Percentiles rank a stretch among this genome's conserved stretches.
Evolutionary conservation across 2,888 invertebrate species (phyloP).

Genomic region (Ochropleura plecta): DNA sequence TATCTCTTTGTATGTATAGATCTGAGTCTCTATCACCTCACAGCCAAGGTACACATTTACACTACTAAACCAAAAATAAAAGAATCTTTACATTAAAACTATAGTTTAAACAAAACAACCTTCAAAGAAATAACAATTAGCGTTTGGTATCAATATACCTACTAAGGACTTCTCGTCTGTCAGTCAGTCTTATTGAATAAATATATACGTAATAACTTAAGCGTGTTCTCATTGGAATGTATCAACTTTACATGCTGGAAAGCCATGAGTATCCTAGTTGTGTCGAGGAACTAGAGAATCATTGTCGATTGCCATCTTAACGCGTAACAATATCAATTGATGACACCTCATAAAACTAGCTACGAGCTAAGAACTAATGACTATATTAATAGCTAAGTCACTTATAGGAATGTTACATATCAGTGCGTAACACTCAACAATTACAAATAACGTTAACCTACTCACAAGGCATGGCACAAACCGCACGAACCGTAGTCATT

Average conservation of each 20-base stretch:
- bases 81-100: constrained; percentile 60
- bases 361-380: constrained; percentile 51
- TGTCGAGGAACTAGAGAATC: constrained; percentile 51
- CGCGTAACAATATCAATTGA: constrained; percentile 51
- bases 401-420: constrained; percentile 67
- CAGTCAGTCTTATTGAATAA: constrained; percentile 82
- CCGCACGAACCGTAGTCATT: constrained; percentile 66
- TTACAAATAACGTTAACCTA: constrained; percentile 58
- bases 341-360: constrained; percentile 54
- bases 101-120: constrained; percentile 71
- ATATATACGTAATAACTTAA: constrained; percentile 74
- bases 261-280: constrained; percentile 72
- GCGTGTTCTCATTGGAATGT: constrained; percentile 77
- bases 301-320: constrained; percentile 42
- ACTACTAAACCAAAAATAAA: constrained; percentile 65
- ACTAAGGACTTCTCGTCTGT: constrained; percentile 75
- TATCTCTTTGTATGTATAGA: constrained; percentile 71
- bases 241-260: constrained; percentile 66
- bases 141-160: constrained; percentile 71
- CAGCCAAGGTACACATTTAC: constrained; percentile 80
- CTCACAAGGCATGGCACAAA: constrained; percentile 77
- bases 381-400: constrained; percentile 64
- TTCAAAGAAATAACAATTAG: constrained; percentile 70
- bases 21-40: constrained; percentile 79
- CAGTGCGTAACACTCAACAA: constrained; percentile 64